Conservation (phyloP, 1,140 invertebrate species). For the Drosophila nigrodunni region DNA sequence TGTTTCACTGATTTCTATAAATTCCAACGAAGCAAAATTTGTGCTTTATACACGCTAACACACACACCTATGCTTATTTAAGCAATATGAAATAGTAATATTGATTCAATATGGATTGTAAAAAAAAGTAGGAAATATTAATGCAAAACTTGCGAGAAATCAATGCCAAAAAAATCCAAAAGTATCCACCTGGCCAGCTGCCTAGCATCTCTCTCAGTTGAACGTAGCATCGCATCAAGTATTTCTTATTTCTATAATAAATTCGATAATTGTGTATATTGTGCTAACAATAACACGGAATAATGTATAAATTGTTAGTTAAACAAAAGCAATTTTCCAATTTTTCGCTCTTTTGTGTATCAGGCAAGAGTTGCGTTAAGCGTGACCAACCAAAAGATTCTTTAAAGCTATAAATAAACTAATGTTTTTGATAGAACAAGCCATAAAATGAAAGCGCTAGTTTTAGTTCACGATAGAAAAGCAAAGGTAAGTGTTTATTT, state of each 20-base stretch:
- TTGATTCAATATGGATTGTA: conserved; percentile 13
- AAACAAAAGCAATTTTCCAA: conserved; percentile 56
- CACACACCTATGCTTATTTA: conserved; percentile 37
- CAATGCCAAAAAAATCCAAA: conserved; percentile 27
- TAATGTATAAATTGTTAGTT: conserved; percentile 60
- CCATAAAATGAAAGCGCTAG: too few relatives aligned
- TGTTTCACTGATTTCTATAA: not conserved
- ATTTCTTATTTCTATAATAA: conserved; percentile 40
- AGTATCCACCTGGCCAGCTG: conserved; percentile 47
- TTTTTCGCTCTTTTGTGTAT: conserved; percentile 3
- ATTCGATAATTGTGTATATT: conserved; percentile 58
- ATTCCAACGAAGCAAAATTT: not conserved
- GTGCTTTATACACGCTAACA: too few relatives aligned
- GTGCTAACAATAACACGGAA: conserved; percentile 63
- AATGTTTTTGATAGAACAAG: too few relatives aligned
- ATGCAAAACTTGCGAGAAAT: conserved; percentile 16
- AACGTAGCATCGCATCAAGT: not conserved
- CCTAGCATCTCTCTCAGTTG: conserved; percentile 6
- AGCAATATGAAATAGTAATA: conserved; percentile 39
- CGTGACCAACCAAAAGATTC: not conserved
- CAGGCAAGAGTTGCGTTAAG: not conserved
- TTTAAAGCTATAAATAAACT: not conserved
- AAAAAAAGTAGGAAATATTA: conserved; percentile 20
- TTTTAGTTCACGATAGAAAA: too few relatives aligned
- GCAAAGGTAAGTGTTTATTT: too few relatives aligned